These are phyloP conservation scores for Pantherophis guttatus DNA, from an alignment of 2,113 vertebrate species.

Conservation along the genomic window DNA sequence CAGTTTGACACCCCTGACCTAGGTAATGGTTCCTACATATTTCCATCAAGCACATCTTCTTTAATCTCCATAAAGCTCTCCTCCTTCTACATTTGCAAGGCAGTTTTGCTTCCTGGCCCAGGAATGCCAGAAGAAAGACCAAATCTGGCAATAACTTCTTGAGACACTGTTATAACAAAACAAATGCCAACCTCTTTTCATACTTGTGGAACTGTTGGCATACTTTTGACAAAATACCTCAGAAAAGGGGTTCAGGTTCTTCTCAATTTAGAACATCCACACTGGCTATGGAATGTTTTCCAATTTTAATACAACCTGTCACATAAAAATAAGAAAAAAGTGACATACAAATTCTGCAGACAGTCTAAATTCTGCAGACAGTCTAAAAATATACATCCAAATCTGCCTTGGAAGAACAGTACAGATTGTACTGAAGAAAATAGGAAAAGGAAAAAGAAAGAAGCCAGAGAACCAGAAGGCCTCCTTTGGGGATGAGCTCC, in stretches of 20 bases:
- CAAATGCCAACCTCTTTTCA: neutral
- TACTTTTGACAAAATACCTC: neutral
- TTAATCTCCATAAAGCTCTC: neutral
- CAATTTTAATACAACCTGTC: slow-evolving; percentile 19
- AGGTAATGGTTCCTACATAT: neutral
- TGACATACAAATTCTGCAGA: neutral
- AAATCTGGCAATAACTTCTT: neutral
- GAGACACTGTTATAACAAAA: neutral
- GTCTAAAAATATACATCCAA: neutral
- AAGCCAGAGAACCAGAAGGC: neutral
- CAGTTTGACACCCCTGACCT: neutral
- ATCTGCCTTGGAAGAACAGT: neutral
- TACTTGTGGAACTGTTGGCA: neutral
- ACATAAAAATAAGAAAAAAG: neutral
- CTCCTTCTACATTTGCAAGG: neutral
- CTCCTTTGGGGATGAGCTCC: slow-evolving; percentile 15
- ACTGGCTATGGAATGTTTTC: neutral
- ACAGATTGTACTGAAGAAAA: neutral
- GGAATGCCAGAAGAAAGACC: neutral
- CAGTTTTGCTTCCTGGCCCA: neutral
- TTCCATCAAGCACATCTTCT: neutral
- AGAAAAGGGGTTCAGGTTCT: neutral
- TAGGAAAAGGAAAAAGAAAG: neutral
- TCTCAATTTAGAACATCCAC: neutral
- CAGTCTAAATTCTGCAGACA: neutral